A percentile compares a stretch with the other conserved stretches of the same genome.
phyloP scores from a whole-genome alignment of 92 coral and sea anemone species.

The Isaurus tuberculatus region DNA sequence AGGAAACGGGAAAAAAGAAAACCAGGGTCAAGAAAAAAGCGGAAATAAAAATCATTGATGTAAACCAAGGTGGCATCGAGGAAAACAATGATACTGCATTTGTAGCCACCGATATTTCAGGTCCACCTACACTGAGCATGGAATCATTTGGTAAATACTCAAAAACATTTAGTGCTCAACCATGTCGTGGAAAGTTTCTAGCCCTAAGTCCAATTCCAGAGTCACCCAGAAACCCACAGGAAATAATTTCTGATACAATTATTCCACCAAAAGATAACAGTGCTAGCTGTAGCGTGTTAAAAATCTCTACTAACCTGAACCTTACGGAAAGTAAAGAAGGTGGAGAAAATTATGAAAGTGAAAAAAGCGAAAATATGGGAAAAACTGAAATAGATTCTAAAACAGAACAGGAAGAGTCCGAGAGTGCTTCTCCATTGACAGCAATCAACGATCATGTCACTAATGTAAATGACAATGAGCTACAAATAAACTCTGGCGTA shows the following conservation, averaged over 20 bases:
- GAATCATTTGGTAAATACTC: conserved; percentile 49
- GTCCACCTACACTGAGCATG: conserved; percentile 67
- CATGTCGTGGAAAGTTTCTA: conserved; percentile 61
- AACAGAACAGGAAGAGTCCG: background rate
- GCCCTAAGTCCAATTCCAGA: conserved; percentile 89
- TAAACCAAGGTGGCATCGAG: conserved; percentile 69
- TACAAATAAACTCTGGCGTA: background rate
- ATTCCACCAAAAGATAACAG: background rate
- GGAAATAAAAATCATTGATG: conserved; percentile 71
- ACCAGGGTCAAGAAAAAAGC: conserved; percentile 48
- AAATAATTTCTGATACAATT: background rate
- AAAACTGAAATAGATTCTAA: background rate
- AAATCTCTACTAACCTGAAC: background rate
- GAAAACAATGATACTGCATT: conserved; percentile 44
- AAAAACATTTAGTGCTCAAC: conserved; percentile 57
- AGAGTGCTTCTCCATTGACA: background rate
- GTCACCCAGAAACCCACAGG: conserved; percentile 65
- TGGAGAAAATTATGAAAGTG: background rate
- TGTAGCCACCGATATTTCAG: conserved; percentile 61
- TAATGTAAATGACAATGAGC: background rate
- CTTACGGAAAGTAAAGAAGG: background rate
- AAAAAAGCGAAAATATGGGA: background rate
- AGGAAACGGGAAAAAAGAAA: conserved; percentile 62
- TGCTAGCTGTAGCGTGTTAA: background rate
- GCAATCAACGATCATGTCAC: background rate